Percentiles rank a stretch among this genome's conserved stretches.
Conservation (phyloP, 2,113 vertebrate genomes). For the Centropristis striata region DNA sequence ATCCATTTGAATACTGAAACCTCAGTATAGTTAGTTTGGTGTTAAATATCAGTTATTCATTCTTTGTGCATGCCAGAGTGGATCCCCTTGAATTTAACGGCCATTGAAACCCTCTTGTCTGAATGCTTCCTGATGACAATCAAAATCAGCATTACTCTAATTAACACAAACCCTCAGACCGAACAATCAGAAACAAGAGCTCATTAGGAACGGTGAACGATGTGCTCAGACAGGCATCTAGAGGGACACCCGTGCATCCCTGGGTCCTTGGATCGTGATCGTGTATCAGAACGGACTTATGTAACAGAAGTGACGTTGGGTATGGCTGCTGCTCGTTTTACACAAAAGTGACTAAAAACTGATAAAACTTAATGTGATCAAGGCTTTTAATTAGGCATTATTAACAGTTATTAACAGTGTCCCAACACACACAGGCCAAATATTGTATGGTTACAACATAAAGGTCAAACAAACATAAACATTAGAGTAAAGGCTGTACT, state of each 20-base stretch:
- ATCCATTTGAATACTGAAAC: not conserved
- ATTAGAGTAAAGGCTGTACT: no score
- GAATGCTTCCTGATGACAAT: conserved; percentile 61
- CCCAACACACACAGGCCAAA: no score
- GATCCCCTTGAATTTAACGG: conserved; percentile 26
- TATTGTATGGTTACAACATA: no score
- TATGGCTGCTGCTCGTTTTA: not conserved
- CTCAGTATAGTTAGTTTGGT: not conserved
- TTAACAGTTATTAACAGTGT: no score
- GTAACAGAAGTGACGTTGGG: conserved; percentile 8
- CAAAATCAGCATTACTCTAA: conserved; percentile 65
- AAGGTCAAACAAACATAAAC: no score
- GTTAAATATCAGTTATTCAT: conserved; percentile 36
- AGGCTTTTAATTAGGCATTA: not conserved
- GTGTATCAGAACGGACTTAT: conserved; percentile 25
- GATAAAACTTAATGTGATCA: not conserved
- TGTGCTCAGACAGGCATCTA: conserved; percentile 48
- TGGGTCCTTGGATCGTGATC: conserved; percentile 76
- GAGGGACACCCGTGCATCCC: conserved; percentile 50
- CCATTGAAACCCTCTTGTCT: conserved; percentile 26
- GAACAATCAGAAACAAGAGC: conserved; percentile 74
- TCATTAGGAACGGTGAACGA: conserved; percentile 60
- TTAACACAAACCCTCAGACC: conserved; percentile 63
- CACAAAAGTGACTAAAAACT: not conserved
- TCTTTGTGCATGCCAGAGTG: conserved; percentile 28